phyloP scores from a whole-genome alignment of 2,888 invertebrate species.

The Leptinotarsa rubiginosa region DNA sequence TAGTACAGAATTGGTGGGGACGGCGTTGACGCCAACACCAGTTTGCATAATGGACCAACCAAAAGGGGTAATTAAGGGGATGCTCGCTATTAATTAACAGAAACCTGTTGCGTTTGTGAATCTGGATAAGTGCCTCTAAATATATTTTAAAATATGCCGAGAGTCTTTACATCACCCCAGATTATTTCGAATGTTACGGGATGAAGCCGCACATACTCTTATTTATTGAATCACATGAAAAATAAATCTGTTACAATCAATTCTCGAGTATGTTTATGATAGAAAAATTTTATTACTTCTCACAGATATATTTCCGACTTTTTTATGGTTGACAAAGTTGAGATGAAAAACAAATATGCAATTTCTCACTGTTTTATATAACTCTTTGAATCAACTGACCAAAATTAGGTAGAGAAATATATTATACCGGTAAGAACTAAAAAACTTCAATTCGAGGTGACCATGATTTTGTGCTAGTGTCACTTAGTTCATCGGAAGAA shows the following conservation, averaged over 20 bases:
- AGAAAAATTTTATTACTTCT: too few species aligned
- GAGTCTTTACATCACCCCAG: conserved; percentile 25
- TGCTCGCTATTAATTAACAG: conserved; percentile 66
- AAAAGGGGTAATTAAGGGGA: conserved; percentile 67
- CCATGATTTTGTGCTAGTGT: too few species aligned
- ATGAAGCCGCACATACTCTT: background rate
- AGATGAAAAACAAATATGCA: too few species aligned
- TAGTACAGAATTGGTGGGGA: conserved; percentile 46
- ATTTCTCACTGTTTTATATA: too few species aligned
- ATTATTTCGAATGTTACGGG: conserved; percentile 21
- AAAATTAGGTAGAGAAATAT: too few species aligned
- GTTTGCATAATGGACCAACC: conserved; percentile 67
- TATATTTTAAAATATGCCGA: conserved; percentile 46
- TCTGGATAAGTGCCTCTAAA: conserved; percentile 54
- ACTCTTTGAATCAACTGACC: too few species aligned
- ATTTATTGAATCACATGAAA: conserved; percentile 36
- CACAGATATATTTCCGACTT: too few species aligned
- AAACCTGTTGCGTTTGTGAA: conserved; percentile 62
- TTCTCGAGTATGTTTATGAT: too few species aligned
- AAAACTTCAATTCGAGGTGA: too few species aligned
- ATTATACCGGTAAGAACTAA: too few species aligned
- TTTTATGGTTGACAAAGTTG: too few species aligned
- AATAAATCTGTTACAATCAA: background rate
- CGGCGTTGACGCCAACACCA: conserved; percentile 45
- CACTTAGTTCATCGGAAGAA: too few species aligned